A percentile compares a stretch with the other conserved stretches of the same genome.
Evolutionary conservation across 2,888 invertebrate genomes (phyloP).

Genomic region (Catocala nupta): DNA sequence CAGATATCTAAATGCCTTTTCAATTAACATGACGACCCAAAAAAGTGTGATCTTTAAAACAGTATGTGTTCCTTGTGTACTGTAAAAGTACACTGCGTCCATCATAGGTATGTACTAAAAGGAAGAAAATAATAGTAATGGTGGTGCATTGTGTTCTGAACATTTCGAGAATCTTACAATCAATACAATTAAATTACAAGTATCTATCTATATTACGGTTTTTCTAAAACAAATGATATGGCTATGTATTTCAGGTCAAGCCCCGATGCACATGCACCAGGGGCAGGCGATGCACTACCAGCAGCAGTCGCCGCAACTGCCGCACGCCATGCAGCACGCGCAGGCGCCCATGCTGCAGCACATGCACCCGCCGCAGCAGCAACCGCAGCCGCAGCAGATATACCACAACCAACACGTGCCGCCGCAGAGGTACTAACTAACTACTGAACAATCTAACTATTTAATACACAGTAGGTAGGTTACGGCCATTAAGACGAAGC

Average conservation of each 20-base stretch:
- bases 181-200: too few species aligned
- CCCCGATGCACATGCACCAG: constrained; percentile 23
- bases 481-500: too few species aligned
- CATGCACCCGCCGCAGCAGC: constrained; percentile 47
- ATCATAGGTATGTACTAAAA: too few species aligned
- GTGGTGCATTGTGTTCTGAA: too few species aligned
- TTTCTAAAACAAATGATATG: not conserved
- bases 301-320: constrained; percentile 44
- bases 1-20: too few species aligned
- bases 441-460: not conserved
- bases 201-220: too few species aligned
- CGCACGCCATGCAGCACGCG: constrained; percentile 35
- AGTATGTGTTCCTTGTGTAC: too few species aligned
- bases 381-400: constrained; percentile 73
- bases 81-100: too few species aligned
- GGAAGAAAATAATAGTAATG: too few species aligned
- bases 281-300: constrained; percentile 14
- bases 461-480: not conserved
- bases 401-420: constrained; percentile 66
- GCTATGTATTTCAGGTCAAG: constrained; percentile 29
- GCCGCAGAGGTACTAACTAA: constrained; percentile 61
- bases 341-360: constrained; percentile 53
- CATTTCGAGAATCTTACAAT: too few species aligned
- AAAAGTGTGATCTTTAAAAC: too few species aligned
- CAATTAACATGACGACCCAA: too few species aligned